Percentiles rank a stretch among this genome's conserved stretches.
phyloP scores from a whole-genome alignment of 2,797 vertebrate genomes.

The Bradypodion pumilum region DNA sequence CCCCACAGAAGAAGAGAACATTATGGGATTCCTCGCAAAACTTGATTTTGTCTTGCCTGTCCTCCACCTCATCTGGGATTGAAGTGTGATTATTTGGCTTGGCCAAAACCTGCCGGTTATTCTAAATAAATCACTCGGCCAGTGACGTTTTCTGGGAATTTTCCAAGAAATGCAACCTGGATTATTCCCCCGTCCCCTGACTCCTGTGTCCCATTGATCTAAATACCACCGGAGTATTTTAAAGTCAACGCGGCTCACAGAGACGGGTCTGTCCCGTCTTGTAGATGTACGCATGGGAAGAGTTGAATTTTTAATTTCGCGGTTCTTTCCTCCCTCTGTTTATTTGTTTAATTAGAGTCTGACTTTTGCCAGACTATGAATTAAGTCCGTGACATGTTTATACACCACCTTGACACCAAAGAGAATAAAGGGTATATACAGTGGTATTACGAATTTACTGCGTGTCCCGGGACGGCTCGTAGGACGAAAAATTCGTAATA shows the following conservation, averaged over 20 bases:
- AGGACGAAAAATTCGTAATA: no score
- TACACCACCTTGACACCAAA: no score
- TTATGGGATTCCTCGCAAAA: no score
- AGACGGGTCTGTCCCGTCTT: neutral
- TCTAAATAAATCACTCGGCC: neutral
- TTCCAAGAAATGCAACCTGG: neutral
- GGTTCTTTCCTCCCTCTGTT: no score
- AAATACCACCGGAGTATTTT: conserved; percentile 16
- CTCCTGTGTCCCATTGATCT: neutral
- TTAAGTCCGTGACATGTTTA: no score
- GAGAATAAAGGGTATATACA: no score
- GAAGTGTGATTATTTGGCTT: neutral
- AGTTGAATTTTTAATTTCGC: neutral
- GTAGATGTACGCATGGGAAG: no score
- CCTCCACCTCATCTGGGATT: neutral
- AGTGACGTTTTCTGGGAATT: neutral
- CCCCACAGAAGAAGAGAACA: neutral
- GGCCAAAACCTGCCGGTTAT: neutral
- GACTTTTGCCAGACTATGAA: neutral
- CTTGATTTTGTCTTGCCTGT: no score
- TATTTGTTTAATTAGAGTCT: no score
- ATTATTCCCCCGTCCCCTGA: rapidly evolving
- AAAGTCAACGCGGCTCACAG: neutral
- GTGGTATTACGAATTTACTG: no score
- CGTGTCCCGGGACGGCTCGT: no score